Evolutionary conservation across 2,797 vertebrate species (phyloP), one percentile per base, ranked within the genome.

Genomic region (Myotis pilosus): DNA sequence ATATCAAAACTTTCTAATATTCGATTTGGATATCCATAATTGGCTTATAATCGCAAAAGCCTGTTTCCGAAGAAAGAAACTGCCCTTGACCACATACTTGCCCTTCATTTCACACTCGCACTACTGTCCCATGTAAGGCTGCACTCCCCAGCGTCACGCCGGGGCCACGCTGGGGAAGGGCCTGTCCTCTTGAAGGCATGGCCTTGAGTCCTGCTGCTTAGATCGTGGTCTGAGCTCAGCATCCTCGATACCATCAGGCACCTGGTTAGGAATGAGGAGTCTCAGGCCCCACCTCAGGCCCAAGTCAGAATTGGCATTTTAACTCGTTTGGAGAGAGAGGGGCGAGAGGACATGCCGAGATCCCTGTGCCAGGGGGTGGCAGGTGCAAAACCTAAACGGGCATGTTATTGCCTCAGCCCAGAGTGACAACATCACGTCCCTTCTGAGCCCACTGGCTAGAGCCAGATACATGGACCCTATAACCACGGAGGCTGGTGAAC

Each of bases 341-440:
- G 11, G 9, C 30, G 68, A 19, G 51, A 84, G 64, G 38, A 33
- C 44, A 49, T 20, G 9, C 44, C 53, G 53, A 8, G 44, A 69
- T 16, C 1, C 30, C 19, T 16, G 22, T 17, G 23, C 5, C 2
- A 38, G 28, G 8, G 47, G 25, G 30, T 9, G 3, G 5, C 4
- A 89, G 8, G 49, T n/a, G 9, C 0, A 64, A 66, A 79, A 60
- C 20, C 12, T 22, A 49, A 84, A 13, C 5, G 25, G 16, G 20
- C 16, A 51, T 75, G 69, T 89, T 41, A 84, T 10, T 64, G 51
- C 6, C 49, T 71, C 23, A n/a, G 10, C 25, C 7, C 49, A 20
- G 19, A 86, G 76, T 10, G 3, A 66, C 47, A 23, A 57, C 60
- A 41, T 74, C 41, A 68, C 64, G 55, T 72, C 25, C 22, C 17